Evolutionary conservation across 2,797 vertebrate species (phyloP).

Genomic region (Holocentrus rufus): DNA sequence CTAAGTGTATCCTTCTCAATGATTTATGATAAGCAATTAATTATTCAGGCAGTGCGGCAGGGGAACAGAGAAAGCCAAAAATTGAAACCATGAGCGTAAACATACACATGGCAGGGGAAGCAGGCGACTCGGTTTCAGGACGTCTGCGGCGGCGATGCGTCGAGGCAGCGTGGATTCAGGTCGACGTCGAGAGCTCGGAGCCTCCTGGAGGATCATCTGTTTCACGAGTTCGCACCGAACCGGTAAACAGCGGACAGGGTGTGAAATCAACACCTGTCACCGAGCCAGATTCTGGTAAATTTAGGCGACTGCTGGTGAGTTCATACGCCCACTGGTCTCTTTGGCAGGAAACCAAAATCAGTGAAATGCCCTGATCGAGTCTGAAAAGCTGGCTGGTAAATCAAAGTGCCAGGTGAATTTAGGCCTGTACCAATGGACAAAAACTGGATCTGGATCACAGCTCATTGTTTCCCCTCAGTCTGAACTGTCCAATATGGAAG

Average conservation of each 20-base stretch:
- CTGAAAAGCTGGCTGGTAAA: neutral
- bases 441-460: no score
- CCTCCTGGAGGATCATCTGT: constrained; percentile 6
- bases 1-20: constrained; percentile 67
- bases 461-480: no score
- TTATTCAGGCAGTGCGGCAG: constrained; percentile 78
- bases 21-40: constrained; percentile 78
- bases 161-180: neutral
- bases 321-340: neutral
- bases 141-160: constrained; percentile 25
- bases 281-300: neutral
- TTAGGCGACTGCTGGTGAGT: constrained; percentile 20
- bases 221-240: neutral
- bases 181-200: constrained; percentile 7
- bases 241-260: neutral
- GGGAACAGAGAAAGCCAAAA: constrained; percentile 56
- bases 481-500: no score
- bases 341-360: neutral
- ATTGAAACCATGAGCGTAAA: constrained; percentile 52
- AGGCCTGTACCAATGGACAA: neutral
- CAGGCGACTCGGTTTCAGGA: constrained; percentile 54
- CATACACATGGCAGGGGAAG: constrained; percentile 30
- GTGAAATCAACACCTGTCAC: neutral
- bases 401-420: neutral
- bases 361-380: neutral